A percentile compares a stretch with the other conserved stretches of the same genome.
Conservation (phyloP, 2,113 vertebrate genomes). For the Pluvialis apricaria region DNA sequence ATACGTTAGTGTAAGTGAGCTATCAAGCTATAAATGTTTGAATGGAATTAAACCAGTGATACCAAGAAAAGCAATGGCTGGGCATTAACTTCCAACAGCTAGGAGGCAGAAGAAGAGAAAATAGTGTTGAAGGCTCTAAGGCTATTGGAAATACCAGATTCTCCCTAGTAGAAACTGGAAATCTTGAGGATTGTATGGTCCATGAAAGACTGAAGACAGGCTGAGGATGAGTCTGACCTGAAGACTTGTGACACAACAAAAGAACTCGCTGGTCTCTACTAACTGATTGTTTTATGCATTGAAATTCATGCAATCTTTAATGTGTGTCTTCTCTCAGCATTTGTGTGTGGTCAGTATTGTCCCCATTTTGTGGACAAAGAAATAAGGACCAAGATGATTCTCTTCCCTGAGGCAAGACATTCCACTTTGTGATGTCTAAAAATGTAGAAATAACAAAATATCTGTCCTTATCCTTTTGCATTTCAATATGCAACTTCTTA, state of each 20-base stretch:
- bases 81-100: not conserved
- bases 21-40: fast-evolving
- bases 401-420: not conserved
- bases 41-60: not conserved
- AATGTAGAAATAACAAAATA: not conserved
- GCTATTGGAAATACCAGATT: not conserved
- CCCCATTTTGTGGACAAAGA: not conserved
- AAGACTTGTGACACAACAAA: not conserved
- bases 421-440: not conserved
- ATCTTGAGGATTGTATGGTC: not conserved
- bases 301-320: not conserved
- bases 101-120: not conserved
- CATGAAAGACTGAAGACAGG: not conserved
- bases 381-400: not conserved
- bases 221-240: not conserved
- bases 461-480: not conserved
- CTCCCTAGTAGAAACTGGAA: not conserved
- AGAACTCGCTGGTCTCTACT: not conserved
- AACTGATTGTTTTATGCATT: not conserved
- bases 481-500: not conserved
- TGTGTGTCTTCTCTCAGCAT: not conserved
- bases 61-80: not conserved
- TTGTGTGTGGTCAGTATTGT: not conserved
- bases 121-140: not conserved
- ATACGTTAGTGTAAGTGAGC: not conserved